Evolutionary conservation across 64 coral and sea anemone species (phyloP).

Genomic region (Anthopleura sola): DNA sequence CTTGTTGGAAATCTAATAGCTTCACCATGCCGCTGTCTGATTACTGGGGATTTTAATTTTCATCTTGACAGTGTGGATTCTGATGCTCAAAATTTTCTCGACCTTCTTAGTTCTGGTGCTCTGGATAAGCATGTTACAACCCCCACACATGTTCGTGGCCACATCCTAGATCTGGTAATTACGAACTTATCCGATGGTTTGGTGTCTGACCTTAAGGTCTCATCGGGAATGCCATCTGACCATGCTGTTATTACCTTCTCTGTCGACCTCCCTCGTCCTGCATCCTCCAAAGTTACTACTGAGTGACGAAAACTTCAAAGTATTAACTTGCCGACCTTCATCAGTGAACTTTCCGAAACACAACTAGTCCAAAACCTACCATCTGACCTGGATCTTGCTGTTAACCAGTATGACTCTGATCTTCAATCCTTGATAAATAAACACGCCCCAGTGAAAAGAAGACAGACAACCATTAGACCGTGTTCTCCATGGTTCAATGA

Average conservation of each 20-base stretch:
- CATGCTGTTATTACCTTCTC: not conserved
- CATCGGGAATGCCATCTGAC: not conserved
- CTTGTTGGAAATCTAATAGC: not conserved
- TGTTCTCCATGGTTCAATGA: too few relatives aligned
- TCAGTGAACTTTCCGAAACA: too few relatives aligned
- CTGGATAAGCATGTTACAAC: not conserved
- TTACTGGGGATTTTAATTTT: not conserved
- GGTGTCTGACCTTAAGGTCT: not conserved
- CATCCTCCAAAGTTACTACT: not conserved
- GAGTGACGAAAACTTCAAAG: too few relatives aligned
- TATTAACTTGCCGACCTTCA: too few relatives aligned
- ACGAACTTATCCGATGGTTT: not conserved
- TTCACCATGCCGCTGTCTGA: not conserved
- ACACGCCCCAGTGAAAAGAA: too few relatives aligned
- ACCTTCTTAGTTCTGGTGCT: not conserved
- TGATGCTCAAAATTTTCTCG: not conserved
- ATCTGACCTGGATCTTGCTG: too few relatives aligned
- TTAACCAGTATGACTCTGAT: too few relatives aligned
- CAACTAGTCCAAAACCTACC: too few relatives aligned
- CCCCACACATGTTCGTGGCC: not conserved
- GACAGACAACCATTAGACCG: too few relatives aligned
- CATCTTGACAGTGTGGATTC: not conserved
- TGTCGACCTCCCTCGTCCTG: not conserved
- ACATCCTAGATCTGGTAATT: conserved; percentile 1
- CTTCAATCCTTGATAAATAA: too few relatives aligned